Evolutionary conservation across 2,888 invertebrate species (phyloP), one percentile per base, ranked within the genome.

Genomic region (Panopea generosa): DNA sequence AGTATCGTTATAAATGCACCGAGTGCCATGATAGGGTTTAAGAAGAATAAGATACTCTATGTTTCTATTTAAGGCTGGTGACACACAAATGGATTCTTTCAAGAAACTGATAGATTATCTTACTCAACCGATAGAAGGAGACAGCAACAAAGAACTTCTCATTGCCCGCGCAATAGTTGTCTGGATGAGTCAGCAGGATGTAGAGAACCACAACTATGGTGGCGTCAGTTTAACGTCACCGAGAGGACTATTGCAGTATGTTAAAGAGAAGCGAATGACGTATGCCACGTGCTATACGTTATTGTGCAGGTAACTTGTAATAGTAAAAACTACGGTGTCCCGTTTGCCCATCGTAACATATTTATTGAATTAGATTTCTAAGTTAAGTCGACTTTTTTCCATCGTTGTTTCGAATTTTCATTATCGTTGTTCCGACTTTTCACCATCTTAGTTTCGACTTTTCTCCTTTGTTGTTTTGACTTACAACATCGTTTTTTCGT

Each of bases 231-330:
- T 59, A 1, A 43, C 50, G 18, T 47, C 59, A 18, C 74, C 74
- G 0, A 50, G 47, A 14, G 74, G 69, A n/a, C 40, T 75, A 18
- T 27, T 75, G 18, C 74, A 75, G 40, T 24, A 43, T 22, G 33
- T 75, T 1, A 69, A 69, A 24, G 53, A 65, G 26, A 26, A 40
- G 14, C 52, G 38, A 40, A 75, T 75, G 74, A 75, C 74, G 24
- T 75, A 69, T 40, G 59, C 69, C 22, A 75, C 74, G 2, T 75
- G 74, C 55, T 75, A 75, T 43, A 33, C 60, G 2, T 47, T 68
- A n/a, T 38, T 75, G 11, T 75, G 74, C 60, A 50, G 74, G 74
- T 75, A 53, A 7, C 14, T 9, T n/a, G n/a, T n/a, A n/a, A n/a
- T n/a, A n/a, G n/a, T n/a, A n/a, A n/a, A n/a, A n/a, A n/a, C n/a